Evolutionary conservation across 2,113 vertebrate genomes (phyloP).

Genomic region (Cochlearius cochlearius): DNA sequence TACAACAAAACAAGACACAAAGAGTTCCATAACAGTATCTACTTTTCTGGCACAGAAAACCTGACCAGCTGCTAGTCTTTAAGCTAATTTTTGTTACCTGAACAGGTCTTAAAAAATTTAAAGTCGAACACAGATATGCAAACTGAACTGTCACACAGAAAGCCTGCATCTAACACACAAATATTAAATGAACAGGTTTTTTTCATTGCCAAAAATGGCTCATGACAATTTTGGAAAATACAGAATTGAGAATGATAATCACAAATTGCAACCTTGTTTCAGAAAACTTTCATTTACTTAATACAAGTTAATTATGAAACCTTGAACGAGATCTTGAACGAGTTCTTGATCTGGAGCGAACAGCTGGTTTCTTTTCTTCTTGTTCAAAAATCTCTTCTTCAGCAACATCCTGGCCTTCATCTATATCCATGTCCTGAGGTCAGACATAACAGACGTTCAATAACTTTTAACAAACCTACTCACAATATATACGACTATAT

Average conservation of each 20-base stretch:
- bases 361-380: constrained; percentile 87
- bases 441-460: neutral
- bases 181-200: neutral
- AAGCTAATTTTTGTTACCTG: neutral
- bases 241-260: neutral
- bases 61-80: neutral
- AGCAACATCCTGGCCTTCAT: constrained; percentile 89
- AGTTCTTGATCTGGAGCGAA: constrained; percentile 87
- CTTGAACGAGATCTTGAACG: constrained; percentile 95
- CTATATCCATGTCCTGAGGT: constrained; percentile 91
- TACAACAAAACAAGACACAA: neutral
- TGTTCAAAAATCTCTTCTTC: constrained; percentile 92
- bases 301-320: constrained; percentile 65
- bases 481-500: neutral
- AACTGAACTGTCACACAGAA: neutral
- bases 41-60: neutral
- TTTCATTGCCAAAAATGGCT: neutral
- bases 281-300: neutral
- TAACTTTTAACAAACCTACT: neutral
- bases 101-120: neutral
- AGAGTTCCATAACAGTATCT: neutral
- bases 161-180: neutral
- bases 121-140: neutral
- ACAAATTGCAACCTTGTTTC: neutral
- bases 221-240: neutral